Percentiles rank a stretch among this genome's conserved stretches.
Evolutionary conservation across 1,140 invertebrate genomes (phyloP).

Genomic region (Penaeus indicus): DNA sequence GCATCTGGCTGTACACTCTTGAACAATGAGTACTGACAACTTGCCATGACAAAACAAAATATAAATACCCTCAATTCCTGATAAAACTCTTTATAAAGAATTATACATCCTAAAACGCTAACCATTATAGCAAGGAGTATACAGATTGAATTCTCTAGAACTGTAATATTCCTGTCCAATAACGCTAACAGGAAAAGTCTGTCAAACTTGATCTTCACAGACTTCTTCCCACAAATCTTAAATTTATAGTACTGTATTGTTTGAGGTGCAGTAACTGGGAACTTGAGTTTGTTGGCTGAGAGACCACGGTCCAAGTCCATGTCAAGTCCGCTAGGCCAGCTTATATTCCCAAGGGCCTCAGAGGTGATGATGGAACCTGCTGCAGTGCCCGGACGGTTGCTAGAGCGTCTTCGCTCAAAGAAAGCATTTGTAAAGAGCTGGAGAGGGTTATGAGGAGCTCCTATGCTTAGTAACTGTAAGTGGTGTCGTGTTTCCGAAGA

Average conservation of each 20-base stretch:
- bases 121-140: slow-evolving; percentile 89
- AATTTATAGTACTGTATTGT: slow-evolving; percentile 90
- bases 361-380: slow-evolving; percentile 37
- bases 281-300: slow-evolving; percentile 64
- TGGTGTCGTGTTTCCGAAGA: slow-evolving; percentile 46
- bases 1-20: slow-evolving; percentile 99
- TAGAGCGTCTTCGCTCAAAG: slow-evolving; percentile 61
- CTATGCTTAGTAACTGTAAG: slow-evolving; percentile 52
- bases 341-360: slow-evolving; percentile 42
- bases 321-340: slow-evolving; percentile 65
- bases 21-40: slow-evolving; percentile 96
- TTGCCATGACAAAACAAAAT: slow-evolving; percentile 96
- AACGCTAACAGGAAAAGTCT: slow-evolving; percentile 90
- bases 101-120: slow-evolving; percentile 84
- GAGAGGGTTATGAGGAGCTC: slow-evolving; percentile 65
- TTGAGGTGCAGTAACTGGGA: slow-evolving; percentile 69
- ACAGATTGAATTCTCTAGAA: slow-evolving; percentile 87
- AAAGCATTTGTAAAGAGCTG: slow-evolving; percentile 67
- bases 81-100: slow-evolving; percentile 89
- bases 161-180: slow-evolving; percentile 91
- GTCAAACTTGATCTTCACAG: slow-evolving; percentile 84
- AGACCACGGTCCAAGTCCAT: slow-evolving; percentile 68
- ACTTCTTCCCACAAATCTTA: slow-evolving; percentile 73
- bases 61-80: slow-evolving; percentile 93
- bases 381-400: slow-evolving; percentile 42